Conservation (phyloP, 1,140 invertebrate genomes). For the Drosophila albomicans region DNA sequence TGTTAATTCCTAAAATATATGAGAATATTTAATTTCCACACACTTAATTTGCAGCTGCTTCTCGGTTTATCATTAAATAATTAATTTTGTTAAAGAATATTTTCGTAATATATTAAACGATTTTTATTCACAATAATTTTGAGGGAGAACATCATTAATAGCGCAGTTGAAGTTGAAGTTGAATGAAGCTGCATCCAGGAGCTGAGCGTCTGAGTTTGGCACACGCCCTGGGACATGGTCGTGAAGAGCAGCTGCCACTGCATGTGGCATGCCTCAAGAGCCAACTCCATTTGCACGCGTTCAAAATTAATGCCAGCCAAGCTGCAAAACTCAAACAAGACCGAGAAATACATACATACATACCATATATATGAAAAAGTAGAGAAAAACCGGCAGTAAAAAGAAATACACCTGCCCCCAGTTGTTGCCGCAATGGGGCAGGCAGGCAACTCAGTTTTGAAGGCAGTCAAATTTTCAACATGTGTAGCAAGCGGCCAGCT, state of each 20-base stretch:
- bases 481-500: slow-evolving; percentile 51
- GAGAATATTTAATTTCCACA: not conserved
- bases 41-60: not conserved
- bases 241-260: slow-evolving; percentile 57
- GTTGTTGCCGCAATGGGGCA: slow-evolving; percentile 37
- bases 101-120: slow-evolving; percentile 1
- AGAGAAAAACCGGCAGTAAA: slow-evolving; percentile 54
- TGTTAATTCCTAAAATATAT: too few species aligned
- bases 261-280: slow-evolving; percentile 15
- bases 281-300: slow-evolving; percentile 63
- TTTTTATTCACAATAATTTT: slow-evolving; percentile 33
- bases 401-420: slow-evolving; percentile 73
- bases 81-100: not conserved
- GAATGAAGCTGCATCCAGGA: not conserved
- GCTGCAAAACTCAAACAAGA: slow-evolving; percentile 68
- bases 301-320: slow-evolving; percentile 70
- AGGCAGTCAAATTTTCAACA: slow-evolving; percentile 57
- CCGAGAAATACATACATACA: slow-evolving; percentile 7
- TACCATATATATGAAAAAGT: not conserved
- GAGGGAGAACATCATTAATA: too few species aligned
- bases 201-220: slow-evolving; percentile 25
- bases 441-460: not conserved
- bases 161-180: not conserved
- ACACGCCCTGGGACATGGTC: slow-evolving; percentile 37
- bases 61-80: slow-evolving; percentile 8